These are phyloP conservation scores for Cepphus grylle DNA, from an alignment of 2,113 vertebrate species.

Conservation along the genomic window DNA sequence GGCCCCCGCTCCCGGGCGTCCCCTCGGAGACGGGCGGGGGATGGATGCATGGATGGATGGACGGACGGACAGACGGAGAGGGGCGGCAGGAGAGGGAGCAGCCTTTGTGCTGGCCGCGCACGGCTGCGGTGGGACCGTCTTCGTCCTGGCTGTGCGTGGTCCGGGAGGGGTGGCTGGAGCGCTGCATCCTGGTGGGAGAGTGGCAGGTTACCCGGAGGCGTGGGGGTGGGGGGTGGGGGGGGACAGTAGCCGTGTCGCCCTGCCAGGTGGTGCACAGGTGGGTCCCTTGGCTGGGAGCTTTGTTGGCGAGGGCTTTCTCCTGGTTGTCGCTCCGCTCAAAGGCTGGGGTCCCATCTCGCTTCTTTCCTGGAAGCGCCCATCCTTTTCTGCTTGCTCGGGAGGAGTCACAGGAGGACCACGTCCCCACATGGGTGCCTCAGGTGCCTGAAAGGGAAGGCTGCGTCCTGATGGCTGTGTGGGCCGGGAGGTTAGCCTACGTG, in stretches of 20 bases:
- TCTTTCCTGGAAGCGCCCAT: background rate
- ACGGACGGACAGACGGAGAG: background rate
- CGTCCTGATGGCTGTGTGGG: background rate
- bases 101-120: background rate
- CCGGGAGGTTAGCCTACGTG: background rate
- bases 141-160: background rate
- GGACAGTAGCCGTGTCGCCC: background rate
- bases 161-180: background rate
- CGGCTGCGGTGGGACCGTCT: background rate
- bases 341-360: background rate
- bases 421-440: background rate
- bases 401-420: background rate
- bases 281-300: background rate
- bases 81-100: background rate
- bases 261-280: background rate
- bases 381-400: background rate
- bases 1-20: background rate
- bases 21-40: background rate
- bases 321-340: background rate
- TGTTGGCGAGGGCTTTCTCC: background rate
- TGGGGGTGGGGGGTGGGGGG: no score
- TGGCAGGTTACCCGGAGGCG: background rate
- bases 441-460: background rate
- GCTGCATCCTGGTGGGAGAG: background rate
- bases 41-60: background rate